A percentile compares a stretch with the other conserved stretches of the same genome.
Conservation (phyloP, 2,888 invertebrate genomes). For the Synergus umbraculus region DNA sequence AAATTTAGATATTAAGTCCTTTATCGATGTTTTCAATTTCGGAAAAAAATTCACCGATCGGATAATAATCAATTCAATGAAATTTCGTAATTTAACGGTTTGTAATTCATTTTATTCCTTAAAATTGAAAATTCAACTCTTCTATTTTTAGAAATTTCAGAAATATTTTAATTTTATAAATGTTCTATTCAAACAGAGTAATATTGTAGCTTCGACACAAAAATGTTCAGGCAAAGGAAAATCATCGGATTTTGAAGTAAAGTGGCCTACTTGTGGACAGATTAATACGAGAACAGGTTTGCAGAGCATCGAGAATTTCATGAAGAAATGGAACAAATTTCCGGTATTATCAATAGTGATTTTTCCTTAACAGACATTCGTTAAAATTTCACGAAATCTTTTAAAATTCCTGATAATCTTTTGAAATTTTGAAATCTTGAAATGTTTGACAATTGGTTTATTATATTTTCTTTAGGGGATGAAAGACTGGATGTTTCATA, state of each 20-base stretch:
- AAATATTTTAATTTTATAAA: not conserved
- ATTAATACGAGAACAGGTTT: slow-evolving; percentile 52
- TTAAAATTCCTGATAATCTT: no score
- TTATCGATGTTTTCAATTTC: not conserved
- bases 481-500: not conserved
- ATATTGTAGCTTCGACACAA: not conserved
- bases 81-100: not conserved
- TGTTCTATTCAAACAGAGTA: not conserved
- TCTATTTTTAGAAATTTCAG: no score
- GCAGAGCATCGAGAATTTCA: slow-evolving; percentile 57
- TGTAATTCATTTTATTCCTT: not conserved
- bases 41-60: not conserved
- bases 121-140: not conserved
- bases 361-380: not conserved
- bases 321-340: slow-evolving; percentile 63
- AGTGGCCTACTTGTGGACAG: slow-evolving; percentile 58
- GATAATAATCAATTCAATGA: not conserved
- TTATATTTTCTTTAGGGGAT: not conserved
- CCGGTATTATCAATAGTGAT: slow-evolving; percentile 55
- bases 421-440: no score
- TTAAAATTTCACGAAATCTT: no score
- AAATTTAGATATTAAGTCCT: not conserved
- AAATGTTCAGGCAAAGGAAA: not conserved
- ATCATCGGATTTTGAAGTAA: not conserved
- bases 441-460: not conserved